Conservation (phyloP, 2,888 invertebrate genomes). For the Xestia sexstrigata region DNA sequence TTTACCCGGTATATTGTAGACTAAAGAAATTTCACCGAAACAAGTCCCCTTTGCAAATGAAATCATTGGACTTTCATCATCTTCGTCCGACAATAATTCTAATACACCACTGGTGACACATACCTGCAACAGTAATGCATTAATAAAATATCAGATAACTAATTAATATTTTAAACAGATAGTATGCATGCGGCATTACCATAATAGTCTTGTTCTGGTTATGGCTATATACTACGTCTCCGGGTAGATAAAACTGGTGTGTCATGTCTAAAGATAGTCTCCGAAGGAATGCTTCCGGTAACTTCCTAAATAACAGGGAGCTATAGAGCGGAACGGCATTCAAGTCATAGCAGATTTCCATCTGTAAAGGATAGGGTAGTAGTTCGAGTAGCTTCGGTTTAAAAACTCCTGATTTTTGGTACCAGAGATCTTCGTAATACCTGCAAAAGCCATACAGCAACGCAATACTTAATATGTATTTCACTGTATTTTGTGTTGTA, state of each 20-base stretch:
- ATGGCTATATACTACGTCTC: slow-evolving; percentile 88
- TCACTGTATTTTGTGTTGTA: background rate
- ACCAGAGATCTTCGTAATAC: slow-evolving; percentile 90
- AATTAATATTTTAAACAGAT: slow-evolving; percentile 53
- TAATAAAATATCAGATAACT: slow-evolving; percentile 25
- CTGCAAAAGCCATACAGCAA: slow-evolving; percentile 66
- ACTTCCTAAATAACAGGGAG: slow-evolving; percentile 88
- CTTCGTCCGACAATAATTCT: slow-evolving; percentile 89
- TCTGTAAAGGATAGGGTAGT: slow-evolving; percentile 87
- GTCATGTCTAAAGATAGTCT: slow-evolving; percentile 88
- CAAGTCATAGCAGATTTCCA: slow-evolving; percentile 89
- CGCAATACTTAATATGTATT: background rate
- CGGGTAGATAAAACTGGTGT: slow-evolving; percentile 89
- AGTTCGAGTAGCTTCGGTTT: slow-evolving; percentile 83
- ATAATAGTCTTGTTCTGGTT: slow-evolving; percentile 89
- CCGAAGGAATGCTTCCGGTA: slow-evolving; percentile 89
- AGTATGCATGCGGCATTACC: slow-evolving; percentile 76
- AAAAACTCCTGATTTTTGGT: slow-evolving; percentile 88
- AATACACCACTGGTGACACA: slow-evolving; percentile 88
- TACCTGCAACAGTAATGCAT: slow-evolving; percentile 74
- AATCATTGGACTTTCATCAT: slow-evolving; percentile 89
- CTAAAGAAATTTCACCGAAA: slow-evolving; percentile 88
- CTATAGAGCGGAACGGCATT: slow-evolving; percentile 88
- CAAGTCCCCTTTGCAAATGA: slow-evolving; percentile 88
- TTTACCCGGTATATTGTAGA: slow-evolving; percentile 87